Evolutionary conservation across 2,888 invertebrate species (phyloP), one percentile per base, ranked within the genome.

Genomic region (Calameuta idolon): DNA sequence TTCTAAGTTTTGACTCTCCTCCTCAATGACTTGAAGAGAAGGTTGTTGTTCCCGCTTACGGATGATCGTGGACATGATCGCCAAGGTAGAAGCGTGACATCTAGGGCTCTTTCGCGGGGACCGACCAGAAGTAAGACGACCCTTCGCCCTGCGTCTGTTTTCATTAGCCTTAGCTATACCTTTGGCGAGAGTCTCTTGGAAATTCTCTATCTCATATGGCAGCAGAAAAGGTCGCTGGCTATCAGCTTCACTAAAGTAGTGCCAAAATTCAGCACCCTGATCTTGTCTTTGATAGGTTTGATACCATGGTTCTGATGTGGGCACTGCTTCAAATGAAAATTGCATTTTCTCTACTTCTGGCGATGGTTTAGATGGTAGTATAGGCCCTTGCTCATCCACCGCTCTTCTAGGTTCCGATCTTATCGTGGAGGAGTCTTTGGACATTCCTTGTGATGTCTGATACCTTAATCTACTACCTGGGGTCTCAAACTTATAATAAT

Each of bases 71-170:
- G 91, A 91, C 91, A 97, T 94, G 79, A 97, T 96, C 0, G 97
- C 97, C 79, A 97, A 91, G 0, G 97, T 97, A 0, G 97, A 97
- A 0, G 97, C 97, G 89, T 97, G 97, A 89, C 97, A 97, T 34
- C 97, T 93, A 0, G 97, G 97, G 0, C 97, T 97, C 88, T 97
- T 97, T 69, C 97, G 92, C 0, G 97, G 96, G 80, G 94, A 95
- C 40, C 92, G 92, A 74, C 94, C 93, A 5, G 84, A 80, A 5
- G 31, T 80, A 77, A 31, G 73, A 1, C 85, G 85, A 55, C 86
- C 85, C 68, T 83, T 82, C 69, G 81, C 12, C 80, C 78, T 4
- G 73, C 79, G 0, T 87, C 85, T 31, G 35, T 77, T 75, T 81
- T 84, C 84, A 74, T 77, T 79, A 23, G 40, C 40, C 73, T 79